phyloP scores from a whole-genome alignment of 2,797 vertebrate species.

The Microtus agrestis region DNA sequence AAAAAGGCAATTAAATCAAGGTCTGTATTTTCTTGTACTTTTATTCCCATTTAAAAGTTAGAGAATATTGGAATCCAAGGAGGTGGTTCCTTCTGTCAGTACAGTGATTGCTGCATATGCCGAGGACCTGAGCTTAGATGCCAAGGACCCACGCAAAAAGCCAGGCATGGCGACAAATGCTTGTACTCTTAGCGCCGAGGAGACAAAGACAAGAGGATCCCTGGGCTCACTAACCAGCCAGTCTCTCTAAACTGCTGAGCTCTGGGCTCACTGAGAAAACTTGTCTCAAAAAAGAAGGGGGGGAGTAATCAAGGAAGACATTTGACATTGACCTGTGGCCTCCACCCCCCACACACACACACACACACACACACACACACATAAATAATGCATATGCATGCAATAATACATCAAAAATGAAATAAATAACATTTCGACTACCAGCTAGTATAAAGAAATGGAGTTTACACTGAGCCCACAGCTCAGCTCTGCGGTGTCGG shows the following conservation, averaged over 20 bases:
- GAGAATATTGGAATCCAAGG: neutral
- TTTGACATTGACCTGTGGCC: neutral
- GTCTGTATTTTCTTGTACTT: neutral
- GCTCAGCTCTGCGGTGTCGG: neutral
- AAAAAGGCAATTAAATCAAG: slow-evolving; percentile 51
- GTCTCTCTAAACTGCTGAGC: neutral
- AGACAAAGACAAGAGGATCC: neutral
- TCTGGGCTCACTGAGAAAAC: neutral
- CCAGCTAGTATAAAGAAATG: neutral
- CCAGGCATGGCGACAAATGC: neutral
- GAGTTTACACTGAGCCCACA: neutral
- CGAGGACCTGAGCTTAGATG: neutral
- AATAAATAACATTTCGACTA: neutral
- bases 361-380: neutral
- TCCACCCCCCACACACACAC: neutral
- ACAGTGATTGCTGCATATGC: neutral
- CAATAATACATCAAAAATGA: neutral
- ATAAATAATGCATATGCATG: neutral
- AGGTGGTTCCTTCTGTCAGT: neutral
- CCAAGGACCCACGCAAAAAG: neutral
- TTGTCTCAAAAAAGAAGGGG: neutral
- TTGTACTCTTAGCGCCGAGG: too few relatives aligned
- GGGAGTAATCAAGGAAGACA: too few relatives aligned
- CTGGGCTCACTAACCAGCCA: neutral
- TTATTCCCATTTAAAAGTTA: neutral